Evolutionary conservation across 2,113 vertebrate genomes (phyloP).

Genomic region (Suncus etruscus): DNA sequence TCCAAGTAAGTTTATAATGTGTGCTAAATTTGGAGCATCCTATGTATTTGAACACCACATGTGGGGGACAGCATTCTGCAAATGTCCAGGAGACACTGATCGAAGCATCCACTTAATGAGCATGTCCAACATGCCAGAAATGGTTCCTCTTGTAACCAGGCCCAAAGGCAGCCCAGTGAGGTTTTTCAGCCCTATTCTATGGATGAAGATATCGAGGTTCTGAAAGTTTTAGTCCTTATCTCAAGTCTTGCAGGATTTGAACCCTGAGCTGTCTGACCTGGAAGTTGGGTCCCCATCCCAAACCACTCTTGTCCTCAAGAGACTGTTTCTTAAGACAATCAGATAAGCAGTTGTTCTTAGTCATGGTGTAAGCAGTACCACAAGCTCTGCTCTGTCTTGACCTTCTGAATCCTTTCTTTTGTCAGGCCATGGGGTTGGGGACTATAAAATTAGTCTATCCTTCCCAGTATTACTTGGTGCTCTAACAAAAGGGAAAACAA

Average conservation of each 20-base stretch:
- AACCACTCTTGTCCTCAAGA: not conserved
- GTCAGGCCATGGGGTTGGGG: not conserved
- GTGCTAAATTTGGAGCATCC: not conserved
- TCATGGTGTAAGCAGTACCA: not conserved
- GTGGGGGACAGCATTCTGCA: not conserved
- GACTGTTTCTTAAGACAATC: not conserved
- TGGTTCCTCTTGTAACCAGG: not conserved
- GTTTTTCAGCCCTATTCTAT: not conserved
- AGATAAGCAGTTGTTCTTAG: conserved; percentile 1
- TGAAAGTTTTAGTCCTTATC: not conserved
- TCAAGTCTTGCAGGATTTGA: not conserved
- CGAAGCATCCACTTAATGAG: not conserved
- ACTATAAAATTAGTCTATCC: not conserved
- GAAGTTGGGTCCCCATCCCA: not conserved
- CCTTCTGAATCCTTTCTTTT: not conserved
- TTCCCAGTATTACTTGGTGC: not conserved
- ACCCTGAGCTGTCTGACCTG: not conserved
- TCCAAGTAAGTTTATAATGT: not conserved
- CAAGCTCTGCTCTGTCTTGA: not conserved
- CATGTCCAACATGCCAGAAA: not conserved
- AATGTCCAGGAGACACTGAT: not conserved
- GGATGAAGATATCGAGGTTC: not conserved
- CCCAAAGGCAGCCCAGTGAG: not conserved
- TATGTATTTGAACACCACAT: not conserved
- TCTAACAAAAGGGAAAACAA: not conserved